A percentile compares a stretch with the other conserved stretches of the same genome.
Evolutionary conservation across 2,113 vertebrate species (phyloP).

Genomic region (Crotalus tigris): DNA sequence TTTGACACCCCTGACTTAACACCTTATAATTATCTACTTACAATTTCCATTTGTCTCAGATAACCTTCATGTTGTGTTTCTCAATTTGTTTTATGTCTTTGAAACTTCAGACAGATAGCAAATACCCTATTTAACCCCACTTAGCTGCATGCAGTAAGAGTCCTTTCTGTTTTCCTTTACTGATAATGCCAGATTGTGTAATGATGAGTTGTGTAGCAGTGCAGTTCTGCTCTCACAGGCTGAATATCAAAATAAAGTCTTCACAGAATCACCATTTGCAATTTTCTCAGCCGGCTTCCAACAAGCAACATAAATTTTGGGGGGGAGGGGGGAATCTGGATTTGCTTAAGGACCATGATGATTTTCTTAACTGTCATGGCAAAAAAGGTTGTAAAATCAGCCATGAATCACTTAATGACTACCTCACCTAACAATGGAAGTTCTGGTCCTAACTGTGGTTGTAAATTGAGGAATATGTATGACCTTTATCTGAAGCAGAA

Average conservation of each 20-base stretch:
- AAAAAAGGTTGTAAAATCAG: too few relatives aligned
- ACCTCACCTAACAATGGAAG: too few relatives aligned
- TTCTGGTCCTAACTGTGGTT: too few relatives aligned
- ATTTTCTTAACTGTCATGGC: too few relatives aligned
- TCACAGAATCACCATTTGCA: not conserved
- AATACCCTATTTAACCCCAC: not conserved
- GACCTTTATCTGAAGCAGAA: too few relatives aligned
- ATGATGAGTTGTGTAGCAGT: not conserved
- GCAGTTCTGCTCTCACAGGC: not conserved
- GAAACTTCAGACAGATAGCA: not conserved
- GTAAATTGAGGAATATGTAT: too few relatives aligned
- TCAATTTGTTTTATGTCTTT: not conserved
- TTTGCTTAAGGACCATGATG: too few relatives aligned
- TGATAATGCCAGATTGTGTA: not conserved
- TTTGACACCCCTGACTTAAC: too few relatives aligned
- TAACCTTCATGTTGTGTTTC: not conserved
- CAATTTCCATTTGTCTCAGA: conserved; percentile 12
- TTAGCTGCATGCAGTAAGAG: not conserved
- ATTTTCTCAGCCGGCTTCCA: too few relatives aligned
- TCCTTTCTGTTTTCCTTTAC: not conserved
- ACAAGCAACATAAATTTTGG: not conserved
- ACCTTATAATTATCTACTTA: not conserved
- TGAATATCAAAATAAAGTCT: not conserved
- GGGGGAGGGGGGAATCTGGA: too few relatives aligned
- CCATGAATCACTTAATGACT: too few relatives aligned